phyloP scores from a whole-genome alignment of 2,113 vertebrate species.

The Mola mola region DNA sequence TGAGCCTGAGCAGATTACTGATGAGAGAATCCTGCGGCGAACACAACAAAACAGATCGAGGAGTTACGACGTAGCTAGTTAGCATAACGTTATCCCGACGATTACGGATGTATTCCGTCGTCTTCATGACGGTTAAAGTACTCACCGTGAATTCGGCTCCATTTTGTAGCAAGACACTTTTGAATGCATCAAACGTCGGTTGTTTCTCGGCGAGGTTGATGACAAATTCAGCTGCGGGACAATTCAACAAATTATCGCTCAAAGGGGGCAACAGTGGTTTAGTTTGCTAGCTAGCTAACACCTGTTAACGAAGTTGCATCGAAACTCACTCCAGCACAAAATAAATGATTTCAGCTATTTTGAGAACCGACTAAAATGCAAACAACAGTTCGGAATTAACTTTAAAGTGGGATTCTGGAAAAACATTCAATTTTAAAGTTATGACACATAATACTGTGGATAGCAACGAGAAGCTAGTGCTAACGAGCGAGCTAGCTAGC shows the following conservation, averaged over 20 bases:
- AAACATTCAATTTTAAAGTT: too few relatives aligned
- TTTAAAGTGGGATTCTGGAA: too few relatives aligned
- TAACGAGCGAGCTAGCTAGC: conserved; percentile 37
- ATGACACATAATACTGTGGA: neutral
- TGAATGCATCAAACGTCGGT: conserved; percentile 89
- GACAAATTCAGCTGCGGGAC: conserved; percentile 90
- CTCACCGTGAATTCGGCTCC: conserved; percentile 96
- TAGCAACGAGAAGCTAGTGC: conserved; percentile 12
- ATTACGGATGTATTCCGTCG: too few relatives aligned
- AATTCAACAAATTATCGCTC: neutral
- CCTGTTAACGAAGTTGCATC: too few relatives aligned
- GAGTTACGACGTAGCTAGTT: neutral
- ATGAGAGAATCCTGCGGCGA: conserved; percentile 90
- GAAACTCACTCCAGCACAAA: too few relatives aligned
- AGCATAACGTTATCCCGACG: neutral
- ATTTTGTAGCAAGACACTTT: conserved; percentile 88
- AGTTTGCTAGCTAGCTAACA: too few relatives aligned
- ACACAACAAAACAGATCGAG: neutral
- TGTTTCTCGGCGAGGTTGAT: conserved; percentile 94
- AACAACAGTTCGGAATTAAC: too few relatives aligned
- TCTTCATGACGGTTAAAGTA: neutral
- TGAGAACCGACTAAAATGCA: too few relatives aligned
- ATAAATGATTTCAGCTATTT: too few relatives aligned
- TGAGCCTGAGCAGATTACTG: conserved; percentile 92
- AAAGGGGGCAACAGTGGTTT: too few relatives aligned